These are phyloP conservation scores for Agrochola macilenta DNA, from an alignment of 2,888 invertebrate species.

Conservation along the genomic window DNA sequence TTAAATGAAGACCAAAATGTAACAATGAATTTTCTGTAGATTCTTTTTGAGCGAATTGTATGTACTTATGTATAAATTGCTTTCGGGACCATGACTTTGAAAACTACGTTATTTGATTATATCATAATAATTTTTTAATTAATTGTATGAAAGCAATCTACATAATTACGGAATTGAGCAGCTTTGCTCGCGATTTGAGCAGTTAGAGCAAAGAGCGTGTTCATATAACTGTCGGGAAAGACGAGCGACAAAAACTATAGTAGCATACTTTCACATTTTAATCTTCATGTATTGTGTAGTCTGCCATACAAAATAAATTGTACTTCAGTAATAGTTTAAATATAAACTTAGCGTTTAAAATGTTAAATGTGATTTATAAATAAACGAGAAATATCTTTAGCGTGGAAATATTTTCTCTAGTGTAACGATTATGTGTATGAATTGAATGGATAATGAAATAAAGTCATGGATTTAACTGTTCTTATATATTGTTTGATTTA, in stretches of 20 bases:
- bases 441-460: slow-evolving; percentile 85
- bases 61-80: slow-evolving; percentile 66
- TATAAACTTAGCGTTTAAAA: slow-evolving; percentile 78
- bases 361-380: slow-evolving; percentile 86
- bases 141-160: slow-evolving; percentile 57
- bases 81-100: slow-evolving; percentile 81
- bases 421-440: slow-evolving; percentile 81
- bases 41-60: slow-evolving; percentile 62
- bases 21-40: slow-evolving; percentile 75
- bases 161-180: slow-evolving; percentile 29
- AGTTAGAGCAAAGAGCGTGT: slow-evolving; percentile 42
- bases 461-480: slow-evolving; percentile 86
- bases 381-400: slow-evolving; percentile 78
- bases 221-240: slow-evolving; percentile 30
- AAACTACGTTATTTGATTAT: slow-evolving; percentile 66
- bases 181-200: slow-evolving; percentile 34
- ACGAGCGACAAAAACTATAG: slow-evolving; percentile 17
- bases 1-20: slow-evolving; percentile 70
- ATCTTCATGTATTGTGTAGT: slow-evolving; percentile 76
- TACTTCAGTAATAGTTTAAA: slow-evolving; percentile 76
- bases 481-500: slow-evolving; percentile 71
- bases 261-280: slow-evolving; percentile 54
- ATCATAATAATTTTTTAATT: slow-evolving; percentile 35
- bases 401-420: slow-evolving; percentile 85
- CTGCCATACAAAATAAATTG: slow-evolving; percentile 77